These are phyloP conservation scores for Mycteria americana DNA, from an alignment of 2,797 vertebrate species.

Conservation along the genomic window DNA sequence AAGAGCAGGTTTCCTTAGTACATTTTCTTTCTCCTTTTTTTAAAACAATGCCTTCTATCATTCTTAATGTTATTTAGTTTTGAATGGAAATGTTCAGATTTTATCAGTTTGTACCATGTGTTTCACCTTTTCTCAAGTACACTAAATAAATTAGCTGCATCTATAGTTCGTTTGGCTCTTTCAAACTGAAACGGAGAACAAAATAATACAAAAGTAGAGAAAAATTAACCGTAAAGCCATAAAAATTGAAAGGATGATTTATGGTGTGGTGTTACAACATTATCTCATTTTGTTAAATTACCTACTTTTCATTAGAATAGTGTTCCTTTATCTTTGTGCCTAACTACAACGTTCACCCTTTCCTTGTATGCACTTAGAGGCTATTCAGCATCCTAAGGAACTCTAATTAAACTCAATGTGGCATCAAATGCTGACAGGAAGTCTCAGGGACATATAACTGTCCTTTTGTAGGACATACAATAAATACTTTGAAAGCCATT, in stretches of 20 bases:
- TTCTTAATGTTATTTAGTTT: neutral
- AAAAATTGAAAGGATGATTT: constrained; percentile 8
- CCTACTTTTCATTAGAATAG: constrained; percentile 29
- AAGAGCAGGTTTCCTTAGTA: neutral
- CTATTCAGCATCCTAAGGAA: constrained; percentile 20
- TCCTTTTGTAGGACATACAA: constrained; percentile 48
- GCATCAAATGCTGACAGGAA: constrained; percentile 56
- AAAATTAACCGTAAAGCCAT: constrained; percentile 15
- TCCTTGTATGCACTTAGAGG: neutral
- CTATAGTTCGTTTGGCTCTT: neutral
- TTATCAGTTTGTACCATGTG: neutral
- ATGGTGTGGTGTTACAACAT: neutral
- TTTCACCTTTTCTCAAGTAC: neutral
- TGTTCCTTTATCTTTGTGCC: neutral
- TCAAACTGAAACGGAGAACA: neutral
- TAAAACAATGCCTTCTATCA: neutral
- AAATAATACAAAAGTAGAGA: neutral
- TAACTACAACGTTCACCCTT: neutral
- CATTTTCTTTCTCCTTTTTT: neutral
- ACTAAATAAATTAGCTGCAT: neutral
- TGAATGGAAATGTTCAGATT: neutral
- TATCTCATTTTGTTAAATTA: constrained; percentile 14
- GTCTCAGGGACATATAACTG: constrained; percentile 39
- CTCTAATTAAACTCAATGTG: constrained; percentile 47
- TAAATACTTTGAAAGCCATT: constrained; percentile 59